Percentiles rank a stretch among this genome's conserved stretches.
Evolutionary conservation across 2,113 vertebrate genomes (phyloP).

Genomic region (Lynx canadensis): DNA sequence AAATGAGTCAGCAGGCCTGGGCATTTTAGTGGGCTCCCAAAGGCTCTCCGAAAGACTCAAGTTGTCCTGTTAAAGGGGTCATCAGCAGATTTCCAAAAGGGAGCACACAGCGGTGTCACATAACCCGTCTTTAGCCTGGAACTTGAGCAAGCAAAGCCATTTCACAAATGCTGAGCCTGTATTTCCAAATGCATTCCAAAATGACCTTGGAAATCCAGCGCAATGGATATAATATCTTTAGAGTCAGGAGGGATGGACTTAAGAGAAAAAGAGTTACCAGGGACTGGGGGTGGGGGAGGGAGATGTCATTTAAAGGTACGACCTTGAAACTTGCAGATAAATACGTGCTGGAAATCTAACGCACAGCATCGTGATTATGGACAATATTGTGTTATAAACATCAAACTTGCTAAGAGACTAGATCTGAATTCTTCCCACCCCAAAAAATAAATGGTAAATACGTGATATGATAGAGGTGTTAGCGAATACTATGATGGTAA

Average conservation of each 20-base stretch:
- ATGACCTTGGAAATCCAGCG: neutral
- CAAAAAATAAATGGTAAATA: neutral
- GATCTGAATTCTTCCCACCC: neutral
- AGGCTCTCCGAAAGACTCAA: neutral
- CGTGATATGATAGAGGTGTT: neutral
- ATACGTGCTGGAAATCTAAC: neutral
- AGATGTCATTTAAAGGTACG: neutral
- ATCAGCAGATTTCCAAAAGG: neutral
- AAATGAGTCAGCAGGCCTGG: neutral
- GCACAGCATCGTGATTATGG: neutral
- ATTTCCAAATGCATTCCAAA: neutral
- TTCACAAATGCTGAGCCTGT: neutral
- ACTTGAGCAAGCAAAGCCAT: neutral
- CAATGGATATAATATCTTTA: neutral
- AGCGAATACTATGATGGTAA: neutral
- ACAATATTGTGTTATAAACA: neutral
- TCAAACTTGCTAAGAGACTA: neutral
- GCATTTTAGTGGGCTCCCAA: neutral
- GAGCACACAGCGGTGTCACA: neutral
- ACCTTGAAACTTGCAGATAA: neutral
- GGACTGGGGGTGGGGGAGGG: too few relatives aligned
- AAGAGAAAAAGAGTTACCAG: neutral
- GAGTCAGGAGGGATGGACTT: neutral
- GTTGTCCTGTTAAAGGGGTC: neutral
- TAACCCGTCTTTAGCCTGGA: neutral